phyloP scores from a whole-genome alignment of 2,888 invertebrate species.

The Conops quadrifasciatus region DNA sequence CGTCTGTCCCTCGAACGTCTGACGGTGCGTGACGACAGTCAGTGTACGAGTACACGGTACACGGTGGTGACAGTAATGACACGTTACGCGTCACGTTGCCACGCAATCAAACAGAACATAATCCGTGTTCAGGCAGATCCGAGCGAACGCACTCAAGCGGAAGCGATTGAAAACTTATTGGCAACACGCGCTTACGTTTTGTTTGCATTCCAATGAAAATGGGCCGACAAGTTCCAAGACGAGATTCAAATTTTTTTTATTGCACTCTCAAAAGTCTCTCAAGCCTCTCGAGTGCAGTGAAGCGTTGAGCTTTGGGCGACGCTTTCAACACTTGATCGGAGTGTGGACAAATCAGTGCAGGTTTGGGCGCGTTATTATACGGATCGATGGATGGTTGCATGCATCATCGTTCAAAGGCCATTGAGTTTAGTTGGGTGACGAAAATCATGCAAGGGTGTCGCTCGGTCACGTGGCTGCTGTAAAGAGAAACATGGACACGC shows the following conservation, averaged over 20 bases:
- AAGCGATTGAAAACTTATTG: slow-evolving; percentile 63
- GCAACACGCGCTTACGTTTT: slow-evolving; percentile 56
- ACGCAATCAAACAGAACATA: slow-evolving; percentile 53
- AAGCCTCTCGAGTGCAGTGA: not conserved
- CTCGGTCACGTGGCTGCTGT: slow-evolving; percentile 22
- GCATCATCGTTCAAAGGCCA: no score
- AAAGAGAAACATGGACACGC: slow-evolving; percentile 39
- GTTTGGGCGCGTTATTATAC: not conserved
- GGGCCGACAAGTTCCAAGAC: not conserved
- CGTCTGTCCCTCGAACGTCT: not conserved
- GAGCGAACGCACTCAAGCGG: slow-evolving; percentile 53
- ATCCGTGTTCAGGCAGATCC: slow-evolving; percentile 50
- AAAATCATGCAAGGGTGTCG: slow-evolving; percentile 29
- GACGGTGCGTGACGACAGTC: not conserved
- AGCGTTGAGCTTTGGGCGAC: not conserved
- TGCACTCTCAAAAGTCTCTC: slow-evolving; percentile 32
- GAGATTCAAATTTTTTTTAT: slow-evolving; percentile 10
- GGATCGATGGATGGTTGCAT: not conserved
- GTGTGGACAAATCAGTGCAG: not conserved
- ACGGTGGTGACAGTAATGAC: slow-evolving; percentile 52
- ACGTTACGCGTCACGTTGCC: slow-evolving; percentile 61
- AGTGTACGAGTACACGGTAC: not conserved
- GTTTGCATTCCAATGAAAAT: slow-evolving; percentile 36
- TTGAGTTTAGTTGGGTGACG: slow-evolving; percentile 4
- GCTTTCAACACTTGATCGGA: slow-evolving; percentile 14